These are phyloP conservation scores for Paraplagusia blochii DNA, from an alignment of 2,113 vertebrate species.

Conservation along the genomic window DNA sequence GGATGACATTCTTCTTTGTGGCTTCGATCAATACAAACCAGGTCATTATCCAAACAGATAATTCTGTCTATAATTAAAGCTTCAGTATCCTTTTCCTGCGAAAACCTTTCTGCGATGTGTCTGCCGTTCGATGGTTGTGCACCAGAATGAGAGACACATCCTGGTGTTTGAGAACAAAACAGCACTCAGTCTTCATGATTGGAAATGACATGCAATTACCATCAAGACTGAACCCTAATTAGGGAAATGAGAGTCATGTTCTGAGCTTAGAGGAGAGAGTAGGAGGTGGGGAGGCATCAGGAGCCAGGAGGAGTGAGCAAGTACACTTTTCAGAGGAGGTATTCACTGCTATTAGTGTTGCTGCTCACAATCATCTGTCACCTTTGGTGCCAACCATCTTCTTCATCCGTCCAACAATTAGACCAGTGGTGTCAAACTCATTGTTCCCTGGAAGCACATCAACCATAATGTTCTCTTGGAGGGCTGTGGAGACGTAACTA, in stretches of 20 bases:
- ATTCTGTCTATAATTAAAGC: no score
- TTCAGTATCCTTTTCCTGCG: not conserved
- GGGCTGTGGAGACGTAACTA: no score
- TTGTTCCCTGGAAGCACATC: no score
- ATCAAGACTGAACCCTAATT: constrained; percentile 59
- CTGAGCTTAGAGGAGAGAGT: constrained; percentile 11
- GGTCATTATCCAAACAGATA: not conserved
- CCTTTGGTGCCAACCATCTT: no score
- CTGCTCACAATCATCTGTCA: no score
- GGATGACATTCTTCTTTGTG: not conserved
- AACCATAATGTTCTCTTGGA: no score
- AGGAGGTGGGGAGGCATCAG: not conserved
- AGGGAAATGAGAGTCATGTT: constrained; percentile 32
- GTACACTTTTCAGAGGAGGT: no score
- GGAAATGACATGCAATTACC: constrained; percentile 64
- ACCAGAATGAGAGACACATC: constrained; percentile 34
- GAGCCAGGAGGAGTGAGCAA: not conserved
- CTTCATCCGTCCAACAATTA: no score
- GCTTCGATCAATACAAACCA: not conserved
- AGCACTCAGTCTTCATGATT: constrained; percentile 53
- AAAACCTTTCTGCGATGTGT: not conserved
- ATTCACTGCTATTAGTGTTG: no score
- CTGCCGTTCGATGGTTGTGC: not conserved
- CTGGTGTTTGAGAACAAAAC: constrained; percentile 24
- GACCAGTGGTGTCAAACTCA: no score